Evolutionary conservation across 2,113 vertebrate genomes (phyloP), one percentile per base, ranked within the genome.

Genomic region (Himantopus leucocephalus): DNA sequence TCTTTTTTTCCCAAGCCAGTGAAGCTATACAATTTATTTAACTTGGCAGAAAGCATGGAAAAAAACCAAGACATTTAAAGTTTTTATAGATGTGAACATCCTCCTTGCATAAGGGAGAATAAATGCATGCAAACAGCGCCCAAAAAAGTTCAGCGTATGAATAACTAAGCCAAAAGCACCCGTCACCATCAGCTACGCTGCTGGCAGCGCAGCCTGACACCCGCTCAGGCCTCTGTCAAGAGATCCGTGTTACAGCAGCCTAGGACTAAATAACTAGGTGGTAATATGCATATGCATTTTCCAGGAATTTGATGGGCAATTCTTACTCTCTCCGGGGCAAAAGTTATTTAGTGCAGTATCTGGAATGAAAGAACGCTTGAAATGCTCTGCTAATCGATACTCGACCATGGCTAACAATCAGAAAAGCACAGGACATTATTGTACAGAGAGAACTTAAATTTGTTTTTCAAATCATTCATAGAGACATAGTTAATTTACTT

Each of bases 101-200:
- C 70, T 92, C 70, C 68, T 66, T 86, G 35, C 47, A 15, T 23
- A 66, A 85, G 19, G 71, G 21, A 88, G 86, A 85, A 85, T 70
- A 88, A 91, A 94, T 30, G 50, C 37, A 32, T 75, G 55, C 62
- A 95, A 96, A 89, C 58, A 68, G 62, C 91, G 88, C 66, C 90
- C 81, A 72, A 75, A 88, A 52, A 72, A 68, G 62, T 90, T 85
- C 94, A 91, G 55, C 7, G 1, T 59, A 47, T 95, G 86, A 95
- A 94, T 94, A 96, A 82, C 79, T 75, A 80, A 92, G 95, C 92
- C 94, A 96, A 91, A 85, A 64, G 50, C 64, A 73, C 19, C 0
- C 8, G 0, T 88, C 67, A 48, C 64, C 87, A 48, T 70, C 88
- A 79, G 41, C 63, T 73, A 32, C 29, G 1, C 62, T 50, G 56